Evolutionary conservation across 2,113 vertebrate genomes (phyloP).

Genomic region (Lophochroa leadbeateri): DNA sequence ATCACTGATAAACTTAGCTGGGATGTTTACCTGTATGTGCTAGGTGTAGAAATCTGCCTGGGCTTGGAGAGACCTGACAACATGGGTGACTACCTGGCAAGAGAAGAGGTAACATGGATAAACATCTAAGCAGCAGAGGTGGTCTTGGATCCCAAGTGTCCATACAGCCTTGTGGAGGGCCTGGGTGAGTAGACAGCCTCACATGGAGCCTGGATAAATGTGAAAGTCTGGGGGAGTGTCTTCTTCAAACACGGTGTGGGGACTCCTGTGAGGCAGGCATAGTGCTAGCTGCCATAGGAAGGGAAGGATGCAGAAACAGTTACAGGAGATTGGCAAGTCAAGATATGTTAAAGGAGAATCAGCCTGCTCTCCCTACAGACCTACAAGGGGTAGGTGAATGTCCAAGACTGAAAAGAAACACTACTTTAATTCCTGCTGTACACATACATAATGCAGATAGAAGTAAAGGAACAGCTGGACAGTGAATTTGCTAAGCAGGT

Average conservation of each 20-base stretch:
- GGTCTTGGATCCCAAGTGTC: not conserved
- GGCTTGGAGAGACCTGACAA: not conserved
- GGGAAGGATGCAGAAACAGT: not conserved
- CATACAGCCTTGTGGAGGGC: accelerated
- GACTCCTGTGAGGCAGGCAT: accelerated
- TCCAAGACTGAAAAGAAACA: not conserved
- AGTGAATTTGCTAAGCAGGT: conserved; percentile 2
- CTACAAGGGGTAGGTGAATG: not conserved
- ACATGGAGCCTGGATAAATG: not conserved
- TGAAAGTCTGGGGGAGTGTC: not conserved
- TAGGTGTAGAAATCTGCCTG: not conserved
- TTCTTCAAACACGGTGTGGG: accelerated
- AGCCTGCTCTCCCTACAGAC: not conserved
- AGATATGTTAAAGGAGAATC: not conserved
- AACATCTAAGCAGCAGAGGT: not conserved
- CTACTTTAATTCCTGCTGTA: not conserved
- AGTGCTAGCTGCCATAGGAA: not conserved
- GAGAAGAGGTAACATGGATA: not conserved
- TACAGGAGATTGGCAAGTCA: not conserved
- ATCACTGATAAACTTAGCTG: not conserved
- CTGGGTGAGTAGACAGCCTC: not conserved
- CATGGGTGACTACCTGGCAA: not conserved
- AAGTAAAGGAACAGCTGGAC: not conserved
- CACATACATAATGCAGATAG: not conserved
- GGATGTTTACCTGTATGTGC: not conserved